phyloP scores from a whole-genome alignment of 1,140 invertebrate species.

The Drosophila bipectinata region DNA sequence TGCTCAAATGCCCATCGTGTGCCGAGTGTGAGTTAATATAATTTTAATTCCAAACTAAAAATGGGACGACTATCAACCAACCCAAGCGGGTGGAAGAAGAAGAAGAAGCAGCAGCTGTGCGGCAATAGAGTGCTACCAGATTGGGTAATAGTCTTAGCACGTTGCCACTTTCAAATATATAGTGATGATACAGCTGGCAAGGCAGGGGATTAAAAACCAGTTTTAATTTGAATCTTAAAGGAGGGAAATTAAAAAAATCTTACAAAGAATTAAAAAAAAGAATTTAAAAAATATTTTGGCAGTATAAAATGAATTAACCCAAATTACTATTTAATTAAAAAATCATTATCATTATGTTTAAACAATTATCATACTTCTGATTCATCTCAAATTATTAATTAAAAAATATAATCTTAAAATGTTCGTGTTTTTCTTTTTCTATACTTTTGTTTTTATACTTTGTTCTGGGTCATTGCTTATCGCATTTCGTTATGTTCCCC shows the following conservation, averaged over 20 bases:
- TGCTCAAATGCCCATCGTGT: conserved; percentile 25
- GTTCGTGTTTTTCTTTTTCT: neutral
- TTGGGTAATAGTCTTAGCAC: neutral
- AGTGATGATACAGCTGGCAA: conserved; percentile 16
- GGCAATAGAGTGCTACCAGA: conserved; percentile 24
- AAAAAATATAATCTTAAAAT: neutral
- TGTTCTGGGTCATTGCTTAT: conserved; percentile 10
- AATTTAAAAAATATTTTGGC: too few relatives aligned
- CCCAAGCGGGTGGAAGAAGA: conserved; percentile 47
- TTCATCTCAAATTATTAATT: too few relatives aligned
- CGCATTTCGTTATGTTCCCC: conserved; percentile 13
- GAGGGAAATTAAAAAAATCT: neutral
- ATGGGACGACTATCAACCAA: conserved; percentile 33
- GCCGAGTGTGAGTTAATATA: conserved; percentile 55
- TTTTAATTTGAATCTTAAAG: conserved; percentile 15
- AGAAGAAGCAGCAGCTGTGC: conserved; percentile 32
- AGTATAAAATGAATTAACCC: too few relatives aligned
- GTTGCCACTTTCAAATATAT: conserved; percentile 11
- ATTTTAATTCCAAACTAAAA: conserved; percentile 61
- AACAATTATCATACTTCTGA: too few relatives aligned
- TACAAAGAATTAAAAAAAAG: neutral
- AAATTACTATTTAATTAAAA: too few relatives aligned
- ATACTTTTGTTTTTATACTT: neutral
- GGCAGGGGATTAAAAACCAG: conserved; percentile 20
- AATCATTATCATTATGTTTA: too few relatives aligned